These are phyloP conservation scores for Megaptera novaeangliae DNA, from an alignment of 2,113 vertebrate species.

Conservation along the genomic window DNA sequence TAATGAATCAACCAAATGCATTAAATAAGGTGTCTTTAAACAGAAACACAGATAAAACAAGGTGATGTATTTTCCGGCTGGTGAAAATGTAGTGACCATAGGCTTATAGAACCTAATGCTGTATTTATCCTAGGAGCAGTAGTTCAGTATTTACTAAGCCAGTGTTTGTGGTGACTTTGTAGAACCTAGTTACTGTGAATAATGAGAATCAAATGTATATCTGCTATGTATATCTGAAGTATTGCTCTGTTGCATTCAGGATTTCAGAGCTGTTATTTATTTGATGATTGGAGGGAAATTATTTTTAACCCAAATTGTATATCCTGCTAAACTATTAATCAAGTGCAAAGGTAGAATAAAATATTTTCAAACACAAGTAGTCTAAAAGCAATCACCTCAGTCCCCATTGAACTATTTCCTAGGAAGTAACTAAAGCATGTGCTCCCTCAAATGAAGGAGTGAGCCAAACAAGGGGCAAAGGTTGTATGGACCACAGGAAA, in stretches of 20 bases:
- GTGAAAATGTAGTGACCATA: background rate
- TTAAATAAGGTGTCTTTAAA: background rate
- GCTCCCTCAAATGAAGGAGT: no score
- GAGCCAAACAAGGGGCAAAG: no score
- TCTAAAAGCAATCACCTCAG: no score
- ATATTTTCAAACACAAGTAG: no score
- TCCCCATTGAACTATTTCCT: no score
- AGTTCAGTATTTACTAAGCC: background rate
- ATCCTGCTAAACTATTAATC: no score
- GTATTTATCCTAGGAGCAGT: background rate
- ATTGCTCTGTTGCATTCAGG: background rate
- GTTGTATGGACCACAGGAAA: no score
- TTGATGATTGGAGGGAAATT: background rate
- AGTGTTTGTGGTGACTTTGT: background rate
- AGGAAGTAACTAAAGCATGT: no score
- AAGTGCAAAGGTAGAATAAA: no score
- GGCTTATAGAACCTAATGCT: background rate
- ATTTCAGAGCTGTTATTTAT: background rate
- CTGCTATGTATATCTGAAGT: background rate
- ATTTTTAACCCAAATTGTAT: background rate
- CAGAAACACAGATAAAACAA: background rate
- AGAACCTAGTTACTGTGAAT: background rate
- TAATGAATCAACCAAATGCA: background rate
- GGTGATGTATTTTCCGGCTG: background rate
- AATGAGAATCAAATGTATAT: background rate